phyloP scores from a whole-genome alignment of 2,797 vertebrate genomes.

The Momotus momota region DNA sequence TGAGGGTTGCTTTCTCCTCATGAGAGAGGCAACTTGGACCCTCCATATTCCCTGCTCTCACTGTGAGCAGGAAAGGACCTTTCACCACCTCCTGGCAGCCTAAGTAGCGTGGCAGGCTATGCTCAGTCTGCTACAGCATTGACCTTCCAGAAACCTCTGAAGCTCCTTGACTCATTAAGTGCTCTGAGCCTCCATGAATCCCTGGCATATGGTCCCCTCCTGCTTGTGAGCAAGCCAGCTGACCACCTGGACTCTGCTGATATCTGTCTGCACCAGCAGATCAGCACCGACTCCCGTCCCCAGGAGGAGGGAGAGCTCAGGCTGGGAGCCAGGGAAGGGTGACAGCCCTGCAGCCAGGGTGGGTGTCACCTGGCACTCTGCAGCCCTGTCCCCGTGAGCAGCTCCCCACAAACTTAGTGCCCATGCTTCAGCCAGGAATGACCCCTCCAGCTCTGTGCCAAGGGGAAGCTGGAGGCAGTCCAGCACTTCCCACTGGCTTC shows the following conservation, averaged over 20 bases:
- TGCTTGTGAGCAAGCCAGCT: accelerated
- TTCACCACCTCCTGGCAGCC: neutral
- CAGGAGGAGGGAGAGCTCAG: neutral
- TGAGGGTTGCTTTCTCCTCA: neutral
- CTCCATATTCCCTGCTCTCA: accelerated
- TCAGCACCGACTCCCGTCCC: neutral
- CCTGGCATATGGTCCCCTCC: accelerated
- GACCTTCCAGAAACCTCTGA: neutral
- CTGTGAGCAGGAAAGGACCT: neutral
- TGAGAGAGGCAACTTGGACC: neutral
- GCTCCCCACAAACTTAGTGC: neutral
- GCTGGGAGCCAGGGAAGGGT: neutral
- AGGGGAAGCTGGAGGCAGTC: neutral
- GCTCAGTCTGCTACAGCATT: neutral
- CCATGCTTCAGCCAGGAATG: neutral
- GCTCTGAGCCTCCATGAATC: accelerated
- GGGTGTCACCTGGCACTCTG: accelerated
- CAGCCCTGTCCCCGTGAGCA: neutral
- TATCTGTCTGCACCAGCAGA: neutral
- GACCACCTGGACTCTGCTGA: neutral
- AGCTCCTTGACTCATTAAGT: neutral
- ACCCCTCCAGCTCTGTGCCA: neutral
- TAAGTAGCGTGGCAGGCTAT: neutral
- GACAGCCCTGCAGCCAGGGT: neutral
- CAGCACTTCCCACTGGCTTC: neutral